A percentile compares a stretch with the other conserved stretches of the same genome.
phyloP scores from a whole-genome alignment of 2,113 vertebrate species.

The Macroglossus sobrinus region DNA sequence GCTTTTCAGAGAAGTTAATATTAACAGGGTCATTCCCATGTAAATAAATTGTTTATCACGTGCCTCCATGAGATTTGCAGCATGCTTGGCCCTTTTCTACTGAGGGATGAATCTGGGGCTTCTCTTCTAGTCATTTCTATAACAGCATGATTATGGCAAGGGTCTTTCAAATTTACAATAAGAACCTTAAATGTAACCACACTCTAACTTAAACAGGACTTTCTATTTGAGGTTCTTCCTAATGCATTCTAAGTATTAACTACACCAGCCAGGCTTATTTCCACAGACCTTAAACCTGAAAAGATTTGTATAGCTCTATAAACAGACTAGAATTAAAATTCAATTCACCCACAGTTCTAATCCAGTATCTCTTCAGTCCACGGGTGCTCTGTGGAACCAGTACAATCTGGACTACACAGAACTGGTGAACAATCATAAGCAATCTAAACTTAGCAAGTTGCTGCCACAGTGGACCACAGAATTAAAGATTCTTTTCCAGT shows the following conservation, averaged over 20 bases:
- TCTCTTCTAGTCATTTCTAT: not conserved
- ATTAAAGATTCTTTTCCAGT: not conserved
- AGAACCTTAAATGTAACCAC: not conserved
- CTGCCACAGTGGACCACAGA: not conserved
- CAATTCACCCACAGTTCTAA: not conserved
- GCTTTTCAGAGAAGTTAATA: not conserved
- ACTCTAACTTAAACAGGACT: not conserved
- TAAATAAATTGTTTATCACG: not conserved
- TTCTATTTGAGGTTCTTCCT: not conserved
- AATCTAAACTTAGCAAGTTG: not conserved
- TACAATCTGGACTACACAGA: not conserved
- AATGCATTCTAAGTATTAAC: not conserved
- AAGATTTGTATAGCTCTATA: not conserved
- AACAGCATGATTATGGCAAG: not conserved
- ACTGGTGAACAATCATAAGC: not conserved
- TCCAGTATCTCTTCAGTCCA: not conserved
- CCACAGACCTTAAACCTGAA: slow-evolving; percentile 23
- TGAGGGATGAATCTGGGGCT: not conserved
- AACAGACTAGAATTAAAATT: slow-evolving; percentile 44
- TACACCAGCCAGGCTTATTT: not conserved
- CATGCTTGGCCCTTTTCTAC: not conserved
- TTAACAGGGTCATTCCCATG: not conserved
- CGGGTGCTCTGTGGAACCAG: not conserved
- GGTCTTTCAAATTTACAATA: not conserved
- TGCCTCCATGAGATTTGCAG: not conserved